Evolutionary conservation across 2,113 vertebrate species (phyloP).

Genomic region (Rhynchomys soricoides): DNA sequence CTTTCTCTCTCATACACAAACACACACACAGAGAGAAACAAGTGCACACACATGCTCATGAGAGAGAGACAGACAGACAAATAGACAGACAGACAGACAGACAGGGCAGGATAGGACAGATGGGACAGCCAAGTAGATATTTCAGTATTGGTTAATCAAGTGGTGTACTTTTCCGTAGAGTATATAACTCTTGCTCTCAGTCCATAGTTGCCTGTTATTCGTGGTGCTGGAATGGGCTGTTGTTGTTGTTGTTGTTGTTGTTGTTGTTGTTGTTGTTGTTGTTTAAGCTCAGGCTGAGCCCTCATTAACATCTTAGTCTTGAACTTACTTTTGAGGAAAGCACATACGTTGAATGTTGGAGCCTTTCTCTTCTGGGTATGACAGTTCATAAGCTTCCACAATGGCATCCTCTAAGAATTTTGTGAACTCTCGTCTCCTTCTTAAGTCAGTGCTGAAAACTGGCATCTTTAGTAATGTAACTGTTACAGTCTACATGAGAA

Average conservation of each 20-base stretch:
- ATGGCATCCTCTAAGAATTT: background rate
- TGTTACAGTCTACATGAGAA: background rate
- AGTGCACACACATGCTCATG: accelerated
- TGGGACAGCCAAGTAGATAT: background rate
- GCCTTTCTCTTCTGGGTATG: conserved; percentile 45
- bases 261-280: background rate
- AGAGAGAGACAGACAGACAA: background rate
- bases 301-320: conserved; percentile 14
- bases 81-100: background rate
- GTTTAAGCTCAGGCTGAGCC: background rate
- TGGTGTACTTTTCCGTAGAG: background rate
- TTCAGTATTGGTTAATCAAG: background rate
- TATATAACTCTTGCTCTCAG: too few relatives aligned
- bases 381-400: conserved; percentile 50
- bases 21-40: background rate
- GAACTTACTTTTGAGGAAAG: conserved; percentile 38
- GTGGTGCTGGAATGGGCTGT: background rate
- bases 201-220: background rate
- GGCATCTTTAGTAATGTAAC: conserved; percentile 50
- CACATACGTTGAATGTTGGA: background rate
- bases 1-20: background rate
- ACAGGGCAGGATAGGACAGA: background rate
- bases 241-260: conserved; percentile 30
- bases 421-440: conserved; percentile 46
- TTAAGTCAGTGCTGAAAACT: conserved; percentile 42